phyloP scores from a whole-genome alignment of 2,888 invertebrate species.

The Eupithecia tripunctaria region DNA sequence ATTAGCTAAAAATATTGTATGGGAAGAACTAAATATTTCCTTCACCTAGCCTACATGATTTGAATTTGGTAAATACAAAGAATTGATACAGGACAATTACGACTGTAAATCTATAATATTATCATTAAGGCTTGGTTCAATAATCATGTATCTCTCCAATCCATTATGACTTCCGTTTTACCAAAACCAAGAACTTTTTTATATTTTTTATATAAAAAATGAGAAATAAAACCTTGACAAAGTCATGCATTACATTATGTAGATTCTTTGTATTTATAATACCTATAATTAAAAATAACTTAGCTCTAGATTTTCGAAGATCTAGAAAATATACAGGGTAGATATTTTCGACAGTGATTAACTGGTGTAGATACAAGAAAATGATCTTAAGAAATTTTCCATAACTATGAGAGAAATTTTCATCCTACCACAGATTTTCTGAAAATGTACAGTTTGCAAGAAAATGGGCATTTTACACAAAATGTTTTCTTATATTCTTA shows the following conservation, averaged over 20 bases:
- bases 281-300: neutral
- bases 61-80: neutral
- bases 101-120: neutral
- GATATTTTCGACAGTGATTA: no score
- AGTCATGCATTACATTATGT: neutral
- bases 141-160: neutral
- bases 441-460: no score
- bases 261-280: neutral
- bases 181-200: neutral
- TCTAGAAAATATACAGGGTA: no score
- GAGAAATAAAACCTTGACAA: neutral
- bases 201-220: neutral
- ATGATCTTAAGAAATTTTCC: no score
- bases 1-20: neutral
- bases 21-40: neutral
- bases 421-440: no score
- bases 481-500: no score
- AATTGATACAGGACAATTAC: neutral
- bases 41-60: neutral
- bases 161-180: neutral
- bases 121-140: neutral
- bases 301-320: neutral
- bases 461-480: no score
- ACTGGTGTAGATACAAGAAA: no score
- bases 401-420: no score